Base-by-base conservation (phyloP, 2,113 vertebrate species). In the Sylvia atricapilla region DNA sequence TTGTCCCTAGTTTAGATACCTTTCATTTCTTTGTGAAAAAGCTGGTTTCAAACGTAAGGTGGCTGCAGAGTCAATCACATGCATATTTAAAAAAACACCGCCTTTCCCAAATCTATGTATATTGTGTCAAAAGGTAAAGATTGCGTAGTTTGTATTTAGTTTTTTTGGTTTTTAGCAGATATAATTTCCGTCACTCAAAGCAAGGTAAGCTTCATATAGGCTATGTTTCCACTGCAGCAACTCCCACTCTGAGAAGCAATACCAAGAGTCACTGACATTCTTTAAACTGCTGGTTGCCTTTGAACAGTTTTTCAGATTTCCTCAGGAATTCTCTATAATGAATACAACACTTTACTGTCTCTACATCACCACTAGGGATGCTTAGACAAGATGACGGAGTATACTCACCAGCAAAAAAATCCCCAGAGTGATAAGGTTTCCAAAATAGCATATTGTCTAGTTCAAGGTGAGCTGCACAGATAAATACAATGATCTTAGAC, bases 221-320 rank as follows among this genome's bases (percentile, higher is more conserved):
- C 22, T 80, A 68, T 22, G 47, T 62, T 86, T 94, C 93, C 73
- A 67, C 43, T 82, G 77, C 82, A 87, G 53, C 76, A 88, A 64
- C 66, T 91, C 76, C 49, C 13, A 33, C 43, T 89, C 76, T 91
- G 56, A 68, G 79, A 87, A 94, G 82, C 41, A 84, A 59, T 68
- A 95, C 39, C 35, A 89, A 94, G 43, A 75, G 50, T 80, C 74
- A 17, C 30, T 84, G 46, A 84, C n/a, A 91, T 82, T 33, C n/a
- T 94, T 74, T 95, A 95, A 94, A 74, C 53, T 68, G 76, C 73
- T 70, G 15, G 89, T 97, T 94, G 84, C 53, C 66, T 95, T 95
- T 96, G 82, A 95, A 90, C 60, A 63, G 5, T 35, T 68, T 84
- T 91, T 89, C 62, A 72, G 37, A 39, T 97, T 92, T 96, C 81